Base-by-base conservation (phyloP, 2,888 invertebrate genomes). In the Eupsilia transversa region DNA sequence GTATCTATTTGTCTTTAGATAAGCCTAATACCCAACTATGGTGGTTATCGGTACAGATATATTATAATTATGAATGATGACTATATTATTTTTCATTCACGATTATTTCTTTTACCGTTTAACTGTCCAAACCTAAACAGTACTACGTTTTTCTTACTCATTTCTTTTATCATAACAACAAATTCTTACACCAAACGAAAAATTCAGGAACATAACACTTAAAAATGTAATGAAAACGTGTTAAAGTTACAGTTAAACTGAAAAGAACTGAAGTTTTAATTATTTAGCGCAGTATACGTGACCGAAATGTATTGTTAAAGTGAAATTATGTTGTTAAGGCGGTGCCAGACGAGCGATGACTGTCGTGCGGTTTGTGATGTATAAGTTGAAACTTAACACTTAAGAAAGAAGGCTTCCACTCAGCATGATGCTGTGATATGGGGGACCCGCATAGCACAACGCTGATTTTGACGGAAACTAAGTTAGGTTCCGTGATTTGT, bases 261-360 rank as follows among this genome's bases (percentile, higher is more conserved):
- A 73, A 86, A 80, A 75, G 38, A 75, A 75, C 65, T 38, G 59
- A 70, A 85, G 64, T 80, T 85, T 84, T 85, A 85, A 85, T 85
- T 86, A 83, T 67, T n/a, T 64, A 78, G 49, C 54, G 54, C 20
- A 33, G 17, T 52, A 61, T 74, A 79, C 84, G 84, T 84, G 84
- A 82, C 69, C 20, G 70, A 74, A 81, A 82, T 64, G 43, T 63
- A 63, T 71, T 76, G 83, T 61, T 49, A n/a, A 46, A 52, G 23
- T 60, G 54, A 80, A 74, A 74, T 74, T 57, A 74, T 64, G 30
- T 77, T 64, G 57, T 64, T 57, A 73, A 0, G 63, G 74, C 6
- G 4, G 23, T 52, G 17, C 20, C 49, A 77, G 80, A 80, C 57
- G 35, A 35, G 6, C n/a, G 56, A 20, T 3, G 17, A 14, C 4